These are phyloP conservation scores for Coecobrya sp. DNA, from an alignment of 2,888 invertebrate genomes.

Conservation along the genomic window DNA sequence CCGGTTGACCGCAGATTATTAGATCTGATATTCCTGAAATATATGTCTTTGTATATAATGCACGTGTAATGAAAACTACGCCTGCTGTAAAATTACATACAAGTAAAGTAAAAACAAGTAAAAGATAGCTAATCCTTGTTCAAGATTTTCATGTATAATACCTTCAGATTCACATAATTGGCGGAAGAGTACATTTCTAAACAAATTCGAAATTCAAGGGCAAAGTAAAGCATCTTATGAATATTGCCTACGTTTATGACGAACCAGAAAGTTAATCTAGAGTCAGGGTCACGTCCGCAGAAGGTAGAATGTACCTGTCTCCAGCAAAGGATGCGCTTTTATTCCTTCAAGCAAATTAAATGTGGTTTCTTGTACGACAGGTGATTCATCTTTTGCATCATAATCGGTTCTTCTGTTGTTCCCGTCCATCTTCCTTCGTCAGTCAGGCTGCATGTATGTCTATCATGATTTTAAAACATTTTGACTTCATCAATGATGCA, in stretches of 20 bases:
- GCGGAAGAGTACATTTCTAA: background rate
- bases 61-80: too few relatives aligned
- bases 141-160: background rate
- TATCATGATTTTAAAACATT: constrained; percentile 6
- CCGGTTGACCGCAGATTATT: too few relatives aligned
- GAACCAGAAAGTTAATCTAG: constrained; percentile 54
- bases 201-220: background rate
- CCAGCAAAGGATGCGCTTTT: constrained; percentile 64
- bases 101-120: too few relatives aligned
- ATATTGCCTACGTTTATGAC: background rate
- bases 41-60: too few relatives aligned
- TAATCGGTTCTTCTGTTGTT: constrained; percentile 45
- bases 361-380: constrained; percentile 63
- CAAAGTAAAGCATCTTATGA: background rate
- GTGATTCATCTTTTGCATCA: constrained; percentile 64
- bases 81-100: too few relatives aligned
- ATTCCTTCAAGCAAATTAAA: constrained; percentile 66
- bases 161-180: background rate
- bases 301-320: constrained; percentile 55
- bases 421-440: constrained; percentile 6
- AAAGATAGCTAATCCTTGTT: background rate
- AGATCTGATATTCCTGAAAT: too few relatives aligned
- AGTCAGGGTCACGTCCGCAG: constrained; percentile 63
- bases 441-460: background rate
- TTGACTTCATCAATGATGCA: constrained; percentile 10